These are phyloP conservation scores for Penaeus indicus DNA, from an alignment of 1,140 invertebrate genomes.

Conservation along the genomic window DNA sequence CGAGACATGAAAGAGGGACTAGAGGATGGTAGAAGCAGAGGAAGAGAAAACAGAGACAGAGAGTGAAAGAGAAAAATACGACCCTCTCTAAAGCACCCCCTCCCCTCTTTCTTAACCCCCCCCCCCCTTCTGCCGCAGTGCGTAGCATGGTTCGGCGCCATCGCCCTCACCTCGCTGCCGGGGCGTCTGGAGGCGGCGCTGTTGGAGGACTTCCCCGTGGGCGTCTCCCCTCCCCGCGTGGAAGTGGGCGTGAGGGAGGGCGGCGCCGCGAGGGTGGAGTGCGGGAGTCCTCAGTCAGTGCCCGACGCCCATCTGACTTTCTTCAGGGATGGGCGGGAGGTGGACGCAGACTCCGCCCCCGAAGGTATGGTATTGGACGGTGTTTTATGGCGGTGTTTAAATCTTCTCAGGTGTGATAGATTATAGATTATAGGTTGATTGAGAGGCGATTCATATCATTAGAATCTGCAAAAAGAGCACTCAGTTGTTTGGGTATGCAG, in stretches of 20 bases:
- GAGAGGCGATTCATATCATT: too few relatives aligned
- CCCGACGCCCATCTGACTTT: constrained; percentile 39
- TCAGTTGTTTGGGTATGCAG: too few relatives aligned
- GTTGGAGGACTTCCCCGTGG: constrained; percentile 25
- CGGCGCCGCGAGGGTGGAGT: constrained; percentile 46
- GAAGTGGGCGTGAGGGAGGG: constrained; percentile 46
- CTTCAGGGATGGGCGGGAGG: constrained; percentile 35
- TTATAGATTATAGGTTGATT: too few relatives aligned
- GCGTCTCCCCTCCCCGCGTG: background rate
- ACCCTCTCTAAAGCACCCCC: background rate
- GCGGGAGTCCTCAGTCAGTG: constrained; percentile 35
- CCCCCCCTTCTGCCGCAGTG: constrained; percentile 23
- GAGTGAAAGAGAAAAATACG: background rate
- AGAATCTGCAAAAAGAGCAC: too few relatives aligned
- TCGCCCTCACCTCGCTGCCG: constrained; percentile 51
- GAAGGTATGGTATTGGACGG: background rate
- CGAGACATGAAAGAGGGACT: too few relatives aligned
- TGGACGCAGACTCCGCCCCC: background rate
- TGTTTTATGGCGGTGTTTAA: too few relatives aligned
- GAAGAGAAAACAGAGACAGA: background rate
- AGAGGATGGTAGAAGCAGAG: background rate
- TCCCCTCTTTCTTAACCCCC: background rate
- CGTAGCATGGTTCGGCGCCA: constrained; percentile 53
- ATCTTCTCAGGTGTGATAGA: too few relatives aligned
- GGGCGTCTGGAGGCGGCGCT: constrained; percentile 38